Evolutionary conservation across 53 echinoderm and acorn worm species (phyloP).

Genomic region (Echinometra lucunter): DNA sequence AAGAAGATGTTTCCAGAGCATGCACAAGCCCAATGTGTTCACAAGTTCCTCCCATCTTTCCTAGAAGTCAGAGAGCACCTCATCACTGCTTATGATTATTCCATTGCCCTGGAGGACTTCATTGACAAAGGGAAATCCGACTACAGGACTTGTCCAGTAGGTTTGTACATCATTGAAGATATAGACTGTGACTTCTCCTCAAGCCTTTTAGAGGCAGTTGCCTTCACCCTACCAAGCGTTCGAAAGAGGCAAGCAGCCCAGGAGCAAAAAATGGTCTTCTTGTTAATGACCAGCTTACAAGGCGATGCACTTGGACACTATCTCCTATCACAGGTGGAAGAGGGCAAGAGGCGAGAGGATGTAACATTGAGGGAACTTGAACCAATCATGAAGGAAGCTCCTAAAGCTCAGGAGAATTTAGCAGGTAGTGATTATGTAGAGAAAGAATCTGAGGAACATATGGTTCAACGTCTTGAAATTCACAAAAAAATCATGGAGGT

Average conservation of each 20-base stretch:
- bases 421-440: neutral
- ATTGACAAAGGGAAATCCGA: constrained; percentile 49
- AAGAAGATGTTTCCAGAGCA: constrained; percentile 63
- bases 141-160: constrained; percentile 61
- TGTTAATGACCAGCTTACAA: constrained; percentile 57
- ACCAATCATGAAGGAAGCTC: constrained; percentile 34
- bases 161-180: constrained; percentile 77
- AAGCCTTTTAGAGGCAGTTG: constrained; percentile 37
- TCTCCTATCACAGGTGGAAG: neutral
- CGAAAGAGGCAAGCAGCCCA: constrained; percentile 48
- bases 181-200: constrained; percentile 73
- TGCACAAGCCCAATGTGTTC: constrained; percentile 63
- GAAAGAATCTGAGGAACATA: constrained; percentile 28
- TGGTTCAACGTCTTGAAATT: neutral
- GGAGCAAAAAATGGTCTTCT: constrained; percentile 59
- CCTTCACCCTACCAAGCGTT: constrained; percentile 28
- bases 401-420: neutral
- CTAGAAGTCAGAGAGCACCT: constrained; percentile 50
- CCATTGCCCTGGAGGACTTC: constrained; percentile 61
- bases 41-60: constrained; percentile 73
- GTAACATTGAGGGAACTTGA: constrained; percentile 48
- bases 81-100: constrained; percentile 57
- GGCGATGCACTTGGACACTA: constrained; percentile 30
- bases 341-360: constrained; percentile 31
- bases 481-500: constrained; percentile 67